A percentile compares a stretch with the other conserved stretches of the same genome.
Evolutionary conservation across 2,888 invertebrate genomes (phyloP).

Genomic region (Andrena bicolor): DNA sequence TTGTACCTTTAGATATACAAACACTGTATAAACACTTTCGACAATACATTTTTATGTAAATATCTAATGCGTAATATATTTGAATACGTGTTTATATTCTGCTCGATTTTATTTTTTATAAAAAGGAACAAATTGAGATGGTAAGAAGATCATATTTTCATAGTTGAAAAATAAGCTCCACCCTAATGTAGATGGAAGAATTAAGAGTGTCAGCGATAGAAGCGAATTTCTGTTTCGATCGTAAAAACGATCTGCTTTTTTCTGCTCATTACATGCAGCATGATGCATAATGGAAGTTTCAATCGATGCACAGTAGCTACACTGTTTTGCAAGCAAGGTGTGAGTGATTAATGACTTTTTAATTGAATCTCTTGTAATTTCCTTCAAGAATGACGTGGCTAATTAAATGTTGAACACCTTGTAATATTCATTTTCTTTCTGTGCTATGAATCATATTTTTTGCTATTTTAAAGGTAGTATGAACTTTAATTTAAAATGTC

Average conservation of each 20-base stretch:
- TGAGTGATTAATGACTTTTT: constrained; percentile 20
- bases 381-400: background rate
- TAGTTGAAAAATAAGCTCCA: too few relatives aligned
- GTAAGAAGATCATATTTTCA: too few relatives aligned
- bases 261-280: background rate
- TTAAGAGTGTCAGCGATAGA: background rate
- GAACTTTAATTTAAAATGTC: background rate
- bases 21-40: too few relatives aligned
- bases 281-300: constrained; percentile 24
- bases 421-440: background rate
- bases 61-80: too few relatives aligned
- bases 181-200: background rate
- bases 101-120: too few relatives aligned
- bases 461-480: background rate
- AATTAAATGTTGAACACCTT: constrained; percentile 11
- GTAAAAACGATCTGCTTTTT: background rate
- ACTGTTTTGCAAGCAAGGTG: background rate
- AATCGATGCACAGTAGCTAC: background rate
- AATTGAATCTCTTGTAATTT: constrained; percentile 14
- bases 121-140: too few relatives aligned
- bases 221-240: background rate
- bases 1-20: too few relatives aligned
- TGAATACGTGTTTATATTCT: too few relatives aligned
- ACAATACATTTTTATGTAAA: too few relatives aligned
- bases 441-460: background rate